Percentiles rank a stretch among this genome's conserved stretches.
Evolutionary conservation across 1,140 invertebrate genomes (phyloP).

Genomic region (Aphaenogaster ashmeadi): DNA sequence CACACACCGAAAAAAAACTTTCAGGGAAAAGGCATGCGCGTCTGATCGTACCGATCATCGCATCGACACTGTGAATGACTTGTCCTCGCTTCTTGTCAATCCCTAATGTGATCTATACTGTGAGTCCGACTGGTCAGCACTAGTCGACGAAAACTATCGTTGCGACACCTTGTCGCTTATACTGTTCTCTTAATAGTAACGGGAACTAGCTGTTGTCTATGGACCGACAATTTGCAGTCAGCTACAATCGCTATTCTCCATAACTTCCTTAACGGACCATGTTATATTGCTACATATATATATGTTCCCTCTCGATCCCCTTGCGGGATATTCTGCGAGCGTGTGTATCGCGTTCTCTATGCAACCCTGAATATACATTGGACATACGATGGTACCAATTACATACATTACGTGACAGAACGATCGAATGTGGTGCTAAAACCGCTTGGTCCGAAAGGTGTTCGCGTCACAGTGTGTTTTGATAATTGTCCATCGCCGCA

Average conservation of each 20-base stretch:
- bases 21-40: constrained; percentile 47
- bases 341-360: not conserved
- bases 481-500: constrained; percentile 32
- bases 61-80: constrained; percentile 20
- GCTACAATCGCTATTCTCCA: not conserved
- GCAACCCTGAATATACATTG: constrained; percentile 2
- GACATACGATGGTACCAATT: not conserved
- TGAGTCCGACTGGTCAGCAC: not conserved
- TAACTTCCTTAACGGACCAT: not conserved
- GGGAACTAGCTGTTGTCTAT: not conserved
- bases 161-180: not conserved
- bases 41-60: constrained; percentile 22
- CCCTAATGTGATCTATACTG: not conserved
- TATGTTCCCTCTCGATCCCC: not conserved
- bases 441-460: constrained; percentile 49
- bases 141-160: not conserved
- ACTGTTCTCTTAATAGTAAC: not conserved
- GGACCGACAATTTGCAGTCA: constrained; percentile 1
- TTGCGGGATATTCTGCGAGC: not conserved
- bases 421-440: constrained; percentile 25
- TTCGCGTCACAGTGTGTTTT: constrained; percentile 10
- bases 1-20: constrained; percentile 40
- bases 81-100: not conserved
- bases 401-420: not conserved
- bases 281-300: not conserved